phyloP scores from a whole-genome alignment of 2,888 invertebrate species.

The Lissonota sp. region DNA sequence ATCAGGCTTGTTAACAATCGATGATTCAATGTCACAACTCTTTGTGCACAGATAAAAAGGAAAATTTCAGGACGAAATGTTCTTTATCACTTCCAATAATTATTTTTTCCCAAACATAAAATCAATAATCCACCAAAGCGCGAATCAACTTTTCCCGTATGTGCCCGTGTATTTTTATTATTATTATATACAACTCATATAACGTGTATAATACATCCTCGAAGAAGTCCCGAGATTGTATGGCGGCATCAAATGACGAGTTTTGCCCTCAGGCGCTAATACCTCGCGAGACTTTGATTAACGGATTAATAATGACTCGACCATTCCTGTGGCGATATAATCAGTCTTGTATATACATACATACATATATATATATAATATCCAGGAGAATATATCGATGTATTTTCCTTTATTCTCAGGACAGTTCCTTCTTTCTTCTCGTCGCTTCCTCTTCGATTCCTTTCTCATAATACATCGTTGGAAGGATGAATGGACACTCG shows the following conservation, averaged over 20 bases:
- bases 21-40: constrained; percentile 35
- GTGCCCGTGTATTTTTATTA: neutral
- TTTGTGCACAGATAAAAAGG: neutral
- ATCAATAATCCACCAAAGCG: constrained; percentile 8
- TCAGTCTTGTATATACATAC: neutral
- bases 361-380: neutral
- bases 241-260: constrained; percentile 58
- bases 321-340: constrained; percentile 41
- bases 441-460: constrained; percentile 22
- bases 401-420: constrained; percentile 30
- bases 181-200: neutral
- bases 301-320: constrained; percentile 68
- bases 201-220: constrained; percentile 40
- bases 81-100: no score
- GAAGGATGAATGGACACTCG: constrained; percentile 52
- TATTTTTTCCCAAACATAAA: neutral
- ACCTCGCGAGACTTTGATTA: constrained; percentile 66
- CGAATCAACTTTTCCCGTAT: neutral
- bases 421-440: constrained; percentile 21
- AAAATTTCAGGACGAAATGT: no score
- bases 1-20: constrained; percentile 39
- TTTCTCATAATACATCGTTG: constrained; percentile 37
- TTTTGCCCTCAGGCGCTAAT: constrained; percentile 59
- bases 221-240: constrained; percentile 44
- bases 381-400: neutral